Evolutionary conservation across 2,888 invertebrate species (phyloP).

Genomic region (Ormyrus nitidulus): DNA sequence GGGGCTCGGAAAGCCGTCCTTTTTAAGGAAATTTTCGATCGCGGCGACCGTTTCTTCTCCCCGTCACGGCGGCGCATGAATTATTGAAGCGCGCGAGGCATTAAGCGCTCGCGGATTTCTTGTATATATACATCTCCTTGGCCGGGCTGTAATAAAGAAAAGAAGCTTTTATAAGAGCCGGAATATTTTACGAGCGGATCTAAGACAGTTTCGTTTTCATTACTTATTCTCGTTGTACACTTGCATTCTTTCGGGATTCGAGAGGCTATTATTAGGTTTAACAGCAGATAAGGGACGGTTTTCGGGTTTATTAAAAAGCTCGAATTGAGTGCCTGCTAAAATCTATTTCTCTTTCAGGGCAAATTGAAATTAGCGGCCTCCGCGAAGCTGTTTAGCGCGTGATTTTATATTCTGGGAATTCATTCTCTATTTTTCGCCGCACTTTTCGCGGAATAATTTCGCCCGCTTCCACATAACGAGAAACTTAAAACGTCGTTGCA

Average conservation of each 20-base stretch:
- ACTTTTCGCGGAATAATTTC: too few species aligned
- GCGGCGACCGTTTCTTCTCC: constrained; percentile 9
- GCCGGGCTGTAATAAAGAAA: constrained; percentile 10
- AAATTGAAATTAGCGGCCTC: background rate
- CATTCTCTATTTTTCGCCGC: too few species aligned
- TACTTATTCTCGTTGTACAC: background rate
- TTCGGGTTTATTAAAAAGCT: constrained; percentile 34
- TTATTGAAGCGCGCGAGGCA: constrained; percentile 45
- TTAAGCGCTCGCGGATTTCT: constrained; percentile 45
- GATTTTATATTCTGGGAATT: too few species aligned
- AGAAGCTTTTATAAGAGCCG: constrained; percentile 22
- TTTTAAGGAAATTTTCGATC: constrained; percentile 48
- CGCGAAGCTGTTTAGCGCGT: too few species aligned
- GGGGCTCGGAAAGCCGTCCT: background rate
- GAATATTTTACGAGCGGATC: constrained; percentile 40
- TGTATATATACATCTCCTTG: background rate
- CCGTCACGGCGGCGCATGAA: constrained; percentile 27
- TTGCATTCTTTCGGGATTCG: constrained; percentile 24
- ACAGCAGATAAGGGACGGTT: constrained; percentile 14
- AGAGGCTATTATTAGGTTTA: background rate
- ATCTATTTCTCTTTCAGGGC: background rate
- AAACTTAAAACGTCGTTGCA: too few species aligned
- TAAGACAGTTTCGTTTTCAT: constrained; percentile 3
- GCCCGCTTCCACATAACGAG: too few species aligned
- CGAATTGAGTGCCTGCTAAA: too few species aligned